Percentiles rank a stretch among this genome's conserved stretches.
Conservation (phyloP, 2,888 invertebrate species). For the Lithophane leautieri region DNA sequence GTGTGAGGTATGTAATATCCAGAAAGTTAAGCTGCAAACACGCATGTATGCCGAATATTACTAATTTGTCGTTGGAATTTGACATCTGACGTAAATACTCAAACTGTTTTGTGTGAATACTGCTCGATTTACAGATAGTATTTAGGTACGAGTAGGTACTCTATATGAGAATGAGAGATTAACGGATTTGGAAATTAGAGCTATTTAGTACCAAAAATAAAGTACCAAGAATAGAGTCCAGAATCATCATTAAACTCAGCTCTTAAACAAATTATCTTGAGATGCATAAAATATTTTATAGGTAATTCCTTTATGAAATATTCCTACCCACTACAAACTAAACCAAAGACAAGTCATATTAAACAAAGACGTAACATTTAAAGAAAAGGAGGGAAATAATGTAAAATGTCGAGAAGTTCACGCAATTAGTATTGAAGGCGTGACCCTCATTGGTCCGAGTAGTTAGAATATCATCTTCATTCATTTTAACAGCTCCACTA, state of each 20-base stretch:
- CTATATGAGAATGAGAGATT: neutral
- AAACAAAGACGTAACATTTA: neutral
- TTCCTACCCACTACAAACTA: neutral
- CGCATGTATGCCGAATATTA: slow-evolving; percentile 11
- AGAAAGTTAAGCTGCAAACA: slow-evolving; percentile 10
- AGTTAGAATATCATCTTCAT: slow-evolving; percentile 35
- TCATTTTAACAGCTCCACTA: slow-evolving; percentile 7
- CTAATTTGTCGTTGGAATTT: slow-evolving; percentile 16
- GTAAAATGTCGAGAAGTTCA: slow-evolving; percentile 5
- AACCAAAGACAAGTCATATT: neutral
- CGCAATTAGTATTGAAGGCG: slow-evolving; percentile 20
- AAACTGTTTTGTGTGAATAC: slow-evolving; percentile 5
- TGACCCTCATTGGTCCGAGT: slow-evolving; percentile 1
- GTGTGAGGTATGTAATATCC: slow-evolving; percentile 11
- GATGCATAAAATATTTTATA: neutral
- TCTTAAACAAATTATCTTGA: neutral
- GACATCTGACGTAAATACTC: neutral
- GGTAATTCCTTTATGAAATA: neutral
- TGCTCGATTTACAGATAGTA: neutral
- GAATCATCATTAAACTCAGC: slow-evolving; percentile 5
- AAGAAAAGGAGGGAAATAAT: slow-evolving; percentile 13
- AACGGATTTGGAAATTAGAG: slow-evolving; percentile 19
- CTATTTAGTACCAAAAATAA: neutral
- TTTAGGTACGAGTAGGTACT: neutral
- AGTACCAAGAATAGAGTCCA: neutral